phyloP scores from a whole-genome alignment of 2,113 vertebrate species.

The Agelaius phoeniceus region DNA sequence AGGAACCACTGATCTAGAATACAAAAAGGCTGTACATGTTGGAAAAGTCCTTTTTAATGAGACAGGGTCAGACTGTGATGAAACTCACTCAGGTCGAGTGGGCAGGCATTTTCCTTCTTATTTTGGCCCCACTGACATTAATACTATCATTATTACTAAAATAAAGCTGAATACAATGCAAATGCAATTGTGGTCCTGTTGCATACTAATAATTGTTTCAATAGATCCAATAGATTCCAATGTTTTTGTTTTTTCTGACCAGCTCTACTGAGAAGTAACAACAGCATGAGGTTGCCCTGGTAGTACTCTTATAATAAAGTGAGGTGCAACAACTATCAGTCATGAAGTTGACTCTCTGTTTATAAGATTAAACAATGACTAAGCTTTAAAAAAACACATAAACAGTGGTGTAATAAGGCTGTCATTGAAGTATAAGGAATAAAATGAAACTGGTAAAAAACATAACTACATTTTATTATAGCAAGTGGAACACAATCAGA shows the following conservation, averaged over 20 bases:
- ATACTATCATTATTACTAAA: neutral
- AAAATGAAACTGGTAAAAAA: slow-evolving; percentile 39
- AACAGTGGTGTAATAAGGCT: slow-evolving; percentile 26
- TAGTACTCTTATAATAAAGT: neutral
- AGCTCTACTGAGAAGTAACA: neutral
- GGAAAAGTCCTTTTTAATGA: slow-evolving; percentile 3
- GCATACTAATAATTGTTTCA: neutral
- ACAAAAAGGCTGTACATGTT: neutral
- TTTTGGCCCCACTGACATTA: neutral
- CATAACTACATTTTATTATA: slow-evolving; percentile 13
- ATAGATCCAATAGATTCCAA: neutral
- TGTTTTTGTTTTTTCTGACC: neutral
- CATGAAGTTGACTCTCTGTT: neutral
- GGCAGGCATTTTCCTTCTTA: neutral
- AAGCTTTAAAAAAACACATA: slow-evolving; percentile 19
- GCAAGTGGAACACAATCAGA: neutral
- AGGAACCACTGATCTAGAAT: neutral
- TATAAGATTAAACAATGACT: slow-evolving; percentile 55
- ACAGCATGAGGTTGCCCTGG: neutral
- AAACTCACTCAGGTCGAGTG: neutral
- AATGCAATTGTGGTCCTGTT: neutral
- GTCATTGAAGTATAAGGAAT: slow-evolving; percentile 8
- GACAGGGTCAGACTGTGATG: neutral
- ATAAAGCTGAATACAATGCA: neutral
- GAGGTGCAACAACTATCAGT: neutral